These are phyloP conservation scores for Brachyrhaphis roseni DNA, from an alignment of 2,797 vertebrate species.

Conservation along the genomic window DNA sequence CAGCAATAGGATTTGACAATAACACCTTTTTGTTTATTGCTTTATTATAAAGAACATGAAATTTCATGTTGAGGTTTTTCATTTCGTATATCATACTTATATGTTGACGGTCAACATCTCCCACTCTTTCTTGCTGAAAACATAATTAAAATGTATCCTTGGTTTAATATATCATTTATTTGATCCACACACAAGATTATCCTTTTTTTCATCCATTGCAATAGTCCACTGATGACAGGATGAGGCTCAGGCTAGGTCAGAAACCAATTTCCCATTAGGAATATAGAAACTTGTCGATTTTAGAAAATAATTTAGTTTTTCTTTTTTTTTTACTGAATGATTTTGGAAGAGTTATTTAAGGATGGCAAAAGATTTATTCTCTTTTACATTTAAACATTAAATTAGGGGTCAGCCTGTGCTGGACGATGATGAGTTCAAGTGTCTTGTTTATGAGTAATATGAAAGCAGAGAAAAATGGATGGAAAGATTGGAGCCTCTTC, in stretches of 20 bases:
- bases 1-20: constrained; percentile 14
- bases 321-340: neutral
- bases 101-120: constrained; percentile 26
- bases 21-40: constrained; percentile 15
- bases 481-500: neutral
- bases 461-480: neutral
- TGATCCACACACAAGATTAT: constrained; percentile 27
- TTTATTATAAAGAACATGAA: constrained; percentile 30
- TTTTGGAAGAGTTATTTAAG: neutral
- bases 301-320: constrained; percentile 9
- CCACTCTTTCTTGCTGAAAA: constrained; percentile 19
- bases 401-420: neutral
- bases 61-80: constrained; percentile 44
- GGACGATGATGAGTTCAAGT: neutral
- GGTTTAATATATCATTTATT: neutral
- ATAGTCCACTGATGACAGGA: constrained; percentile 39
- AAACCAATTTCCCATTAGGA: constrained; percentile 27
- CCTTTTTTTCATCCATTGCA: constrained; percentile 25
- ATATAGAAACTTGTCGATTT: constrained; percentile 57
- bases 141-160: constrained; percentile 56
- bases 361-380: neutral
- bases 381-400: neutral
- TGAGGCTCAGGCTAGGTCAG: constrained; percentile 29
- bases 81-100: constrained; percentile 52
- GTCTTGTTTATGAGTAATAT: neutral